These are phyloP conservation scores for Euphydryas editha DNA, from an alignment of 2,888 invertebrate species.

Conservation along the genomic window DNA sequence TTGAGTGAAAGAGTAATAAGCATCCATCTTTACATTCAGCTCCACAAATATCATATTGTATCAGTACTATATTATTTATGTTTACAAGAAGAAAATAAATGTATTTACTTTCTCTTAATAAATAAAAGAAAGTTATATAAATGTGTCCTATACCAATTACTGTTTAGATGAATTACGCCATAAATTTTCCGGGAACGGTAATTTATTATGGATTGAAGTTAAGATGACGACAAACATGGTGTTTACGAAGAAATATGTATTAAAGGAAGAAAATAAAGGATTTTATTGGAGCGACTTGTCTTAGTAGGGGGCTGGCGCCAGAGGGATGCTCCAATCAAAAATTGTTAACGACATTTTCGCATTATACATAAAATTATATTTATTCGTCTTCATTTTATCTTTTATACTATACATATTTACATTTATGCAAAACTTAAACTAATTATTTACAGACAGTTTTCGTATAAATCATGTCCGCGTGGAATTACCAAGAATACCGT, in stretches of 20 bases:
- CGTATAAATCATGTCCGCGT: too few relatives aligned
- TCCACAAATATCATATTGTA: too few relatives aligned
- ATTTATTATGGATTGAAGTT: constrained; percentile 38
- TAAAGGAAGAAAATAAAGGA: constrained; percentile 34
- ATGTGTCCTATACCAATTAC: constrained; percentile 33
- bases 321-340: constrained; percentile 26
- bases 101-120: background rate
- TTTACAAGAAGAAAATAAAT: background rate
- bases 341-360: constrained; percentile 16
- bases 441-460: too few relatives aligned
- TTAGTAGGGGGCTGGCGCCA: constrained; percentile 43
- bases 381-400: background rate
- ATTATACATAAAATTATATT: constrained; percentile 6
- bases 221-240: constrained; percentile 34
- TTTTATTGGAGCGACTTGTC: constrained; percentile 34
- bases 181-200: constrained; percentile 33
- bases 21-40: too few relatives aligned
- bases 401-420: too few relatives aligned
- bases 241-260: constrained; percentile 34
- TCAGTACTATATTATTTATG: background rate
- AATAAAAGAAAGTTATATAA: constrained; percentile 13
- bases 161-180: constrained; percentile 24
- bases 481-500: too few relatives aligned
- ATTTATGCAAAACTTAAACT: too few relatives aligned
- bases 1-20: too few relatives aligned